These are phyloP conservation scores for Euschistus heros DNA, from an alignment of 1,140 invertebrate genomes.

Conservation along the genomic window DNA sequence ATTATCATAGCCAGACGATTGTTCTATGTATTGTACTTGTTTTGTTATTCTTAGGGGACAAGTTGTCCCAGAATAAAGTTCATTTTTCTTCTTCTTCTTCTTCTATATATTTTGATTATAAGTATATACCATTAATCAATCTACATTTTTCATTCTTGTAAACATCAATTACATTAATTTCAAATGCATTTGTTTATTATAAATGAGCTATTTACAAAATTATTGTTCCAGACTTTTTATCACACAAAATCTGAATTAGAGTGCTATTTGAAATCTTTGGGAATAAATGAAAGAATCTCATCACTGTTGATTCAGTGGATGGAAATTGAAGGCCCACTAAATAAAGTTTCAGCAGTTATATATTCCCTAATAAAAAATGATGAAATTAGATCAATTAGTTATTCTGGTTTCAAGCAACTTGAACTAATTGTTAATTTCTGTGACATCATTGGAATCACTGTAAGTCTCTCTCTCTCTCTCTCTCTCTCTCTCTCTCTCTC, in stretches of 20 bases:
- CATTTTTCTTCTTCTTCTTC: too few species aligned
- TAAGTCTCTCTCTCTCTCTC: conserved; percentile 33
- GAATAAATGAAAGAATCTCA: conserved; percentile 58
- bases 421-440: conserved; percentile 57
- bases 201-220: not conserved
- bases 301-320: conserved; percentile 57
- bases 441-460: conserved; percentile 59
- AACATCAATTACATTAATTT: not conserved
- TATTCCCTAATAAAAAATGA: conserved; percentile 46
- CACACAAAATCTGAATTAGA: conserved; percentile 16
- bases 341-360: conserved; percentile 50
- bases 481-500: not conserved
- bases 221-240: conserved; percentile 16
- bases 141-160: not conserved
- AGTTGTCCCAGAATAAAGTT: too few species aligned
- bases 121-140: too few species aligned
- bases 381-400: conserved; percentile 50
- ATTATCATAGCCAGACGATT: too few species aligned
- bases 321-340: conserved; percentile 55
- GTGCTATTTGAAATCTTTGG: conserved; percentile 37
- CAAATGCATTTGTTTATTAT: not conserved
- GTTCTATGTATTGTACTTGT: too few species aligned
- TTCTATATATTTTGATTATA: too few species aligned
- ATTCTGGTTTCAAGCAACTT: conserved; percentile 58
- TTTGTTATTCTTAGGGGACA: too few species aligned